Percentiles rank a stretch among this genome's conserved stretches.
These are phyloP conservation scores for Hydropsyche tenuis DNA, from an alignment of 1,140 invertebrate species.

Conservation along the genomic window DNA sequence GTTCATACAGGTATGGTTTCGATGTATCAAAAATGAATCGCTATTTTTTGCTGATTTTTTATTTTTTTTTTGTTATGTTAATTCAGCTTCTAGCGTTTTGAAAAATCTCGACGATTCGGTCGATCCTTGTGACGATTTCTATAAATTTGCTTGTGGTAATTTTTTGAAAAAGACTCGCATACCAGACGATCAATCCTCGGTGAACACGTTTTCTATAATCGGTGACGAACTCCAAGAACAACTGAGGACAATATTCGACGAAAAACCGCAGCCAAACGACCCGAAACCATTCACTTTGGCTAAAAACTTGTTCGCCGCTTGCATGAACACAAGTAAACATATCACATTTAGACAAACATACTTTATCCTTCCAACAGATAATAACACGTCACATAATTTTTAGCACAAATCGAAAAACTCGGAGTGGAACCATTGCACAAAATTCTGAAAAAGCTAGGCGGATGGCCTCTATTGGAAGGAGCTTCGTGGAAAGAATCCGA, in stretches of 20 bases:
- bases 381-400: conserved; percentile 13
- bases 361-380: background rate
- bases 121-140: conserved; percentile 92
- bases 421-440: conserved; percentile 74
- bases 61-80: background rate
- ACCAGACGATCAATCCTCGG: conserved; percentile 79
- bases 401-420: conserved; percentile 53
- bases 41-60: background rate
- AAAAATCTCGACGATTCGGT: conserved; percentile 75
- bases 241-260: conserved; percentile 75
- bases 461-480: conserved; percentile 88
- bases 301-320: conserved; percentile 80
- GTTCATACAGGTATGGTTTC: conserved; percentile 68
- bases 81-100: conserved; percentile 71
- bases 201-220: conserved; percentile 82
- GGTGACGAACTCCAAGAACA: conserved; percentile 82
- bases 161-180: conserved; percentile 77
- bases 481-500: conserved; percentile 73
- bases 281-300: conserved; percentile 76
- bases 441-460: conserved; percentile 80
- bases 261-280: conserved; percentile 69
- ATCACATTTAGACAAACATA: too few relatives aligned
- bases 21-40: too few relatives aligned
- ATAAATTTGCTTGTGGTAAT: conserved; percentile 80
- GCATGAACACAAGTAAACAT: conserved; percentile 84